These are phyloP conservation scores for Agrilus cyanescens DNA, from an alignment of 2,888 invertebrate species.

Conservation along the genomic window DNA sequence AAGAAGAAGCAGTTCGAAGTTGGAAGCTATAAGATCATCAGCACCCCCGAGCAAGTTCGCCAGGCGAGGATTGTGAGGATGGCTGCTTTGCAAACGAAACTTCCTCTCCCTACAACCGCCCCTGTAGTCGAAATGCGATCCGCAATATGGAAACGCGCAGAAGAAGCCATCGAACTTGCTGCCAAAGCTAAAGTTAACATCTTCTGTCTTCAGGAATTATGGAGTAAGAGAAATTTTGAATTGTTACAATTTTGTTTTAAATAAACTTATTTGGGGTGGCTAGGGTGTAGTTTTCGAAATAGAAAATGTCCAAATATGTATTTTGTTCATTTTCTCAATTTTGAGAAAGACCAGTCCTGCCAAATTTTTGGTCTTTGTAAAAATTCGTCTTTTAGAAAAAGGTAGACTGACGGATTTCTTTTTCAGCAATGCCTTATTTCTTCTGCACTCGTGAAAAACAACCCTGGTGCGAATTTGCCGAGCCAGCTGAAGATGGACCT, in stretches of 20 bases:
- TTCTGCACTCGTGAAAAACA: slow-evolving; percentile 90
- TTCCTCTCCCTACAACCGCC: slow-evolving; percentile 59
- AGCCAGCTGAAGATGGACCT: slow-evolving; percentile 72
- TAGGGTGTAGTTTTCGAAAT: too few species aligned
- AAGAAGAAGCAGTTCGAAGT: slow-evolving; percentile 50
- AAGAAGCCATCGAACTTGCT: slow-evolving; percentile 62
- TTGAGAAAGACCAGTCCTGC: too few species aligned
- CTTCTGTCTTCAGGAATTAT: slow-evolving; percentile 91
- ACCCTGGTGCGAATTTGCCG: slow-evolving; percentile 93
- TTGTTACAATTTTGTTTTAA: too few species aligned
- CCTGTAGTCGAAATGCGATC: slow-evolving; percentile 63
- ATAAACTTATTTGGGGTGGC: too few species aligned
- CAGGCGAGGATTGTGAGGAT: slow-evolving; percentile 63
- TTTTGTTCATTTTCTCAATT: too few species aligned
- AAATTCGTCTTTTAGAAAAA: too few species aligned
- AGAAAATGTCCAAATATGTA: too few species aligned
- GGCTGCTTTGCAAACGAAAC: slow-evolving; percentile 80
- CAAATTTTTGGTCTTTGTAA: too few species aligned
- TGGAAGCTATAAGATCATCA: slow-evolving; percentile 57
- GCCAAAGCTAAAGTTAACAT: slow-evolving; percentile 71
- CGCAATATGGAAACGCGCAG: slow-evolving; percentile 65
- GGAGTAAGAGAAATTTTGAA: slow-evolving; percentile 54
- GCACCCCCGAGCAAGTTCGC: slow-evolving; percentile 56
- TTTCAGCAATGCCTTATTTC: slow-evolving; percentile 90
- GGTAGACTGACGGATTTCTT: slow-evolving; percentile 2